Evolutionary conservation across 2,888 invertebrate genomes (phyloP).

Genomic region (Andrena bicolor): DNA sequence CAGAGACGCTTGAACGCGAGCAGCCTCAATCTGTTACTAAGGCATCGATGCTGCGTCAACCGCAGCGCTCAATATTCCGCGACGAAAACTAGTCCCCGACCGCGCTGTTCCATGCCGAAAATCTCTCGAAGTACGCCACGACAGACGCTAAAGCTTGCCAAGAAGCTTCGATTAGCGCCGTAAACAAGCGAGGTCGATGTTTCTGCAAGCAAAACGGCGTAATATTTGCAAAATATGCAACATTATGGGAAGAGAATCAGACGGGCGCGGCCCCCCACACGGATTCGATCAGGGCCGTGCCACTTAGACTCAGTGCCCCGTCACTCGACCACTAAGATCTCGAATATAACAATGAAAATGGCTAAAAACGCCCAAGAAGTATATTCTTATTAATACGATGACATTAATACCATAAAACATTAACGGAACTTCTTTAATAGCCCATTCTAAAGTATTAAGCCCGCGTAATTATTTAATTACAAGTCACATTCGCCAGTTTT

Average conservation of each 20-base stretch:
- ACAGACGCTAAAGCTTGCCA: constrained; percentile 68
- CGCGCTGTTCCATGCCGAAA: constrained; percentile 36
- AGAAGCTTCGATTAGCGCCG: constrained; percentile 14
- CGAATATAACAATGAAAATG: not conserved
- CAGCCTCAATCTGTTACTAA: constrained; percentile 48
- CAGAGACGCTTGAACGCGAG: constrained; percentile 19
- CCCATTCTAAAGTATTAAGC: too few relatives aligned
- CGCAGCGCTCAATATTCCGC: constrained; percentile 62
- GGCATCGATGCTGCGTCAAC: constrained; percentile 51
- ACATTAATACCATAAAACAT: not conserved
- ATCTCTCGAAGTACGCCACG: constrained; percentile 81
- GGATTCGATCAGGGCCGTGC: constrained; percentile 45
- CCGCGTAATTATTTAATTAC: too few relatives aligned
- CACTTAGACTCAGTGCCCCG: not conserved
- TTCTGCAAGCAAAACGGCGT: constrained; percentile 52
- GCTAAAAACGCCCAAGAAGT: not conserved
- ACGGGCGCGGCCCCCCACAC: constrained; percentile 76
- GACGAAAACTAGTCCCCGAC: constrained; percentile 61
- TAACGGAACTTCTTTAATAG: not conserved
- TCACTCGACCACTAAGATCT: not conserved
- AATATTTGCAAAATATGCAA: constrained; percentile 72
- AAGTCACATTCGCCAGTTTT: not conserved
- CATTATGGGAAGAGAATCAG: constrained; percentile 76
- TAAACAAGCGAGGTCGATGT: not conserved
- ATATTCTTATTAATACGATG: not conserved